Base-by-base conservation (phyloP, 2,888 invertebrate genomes). In the Ophion ventricosus region DNA sequence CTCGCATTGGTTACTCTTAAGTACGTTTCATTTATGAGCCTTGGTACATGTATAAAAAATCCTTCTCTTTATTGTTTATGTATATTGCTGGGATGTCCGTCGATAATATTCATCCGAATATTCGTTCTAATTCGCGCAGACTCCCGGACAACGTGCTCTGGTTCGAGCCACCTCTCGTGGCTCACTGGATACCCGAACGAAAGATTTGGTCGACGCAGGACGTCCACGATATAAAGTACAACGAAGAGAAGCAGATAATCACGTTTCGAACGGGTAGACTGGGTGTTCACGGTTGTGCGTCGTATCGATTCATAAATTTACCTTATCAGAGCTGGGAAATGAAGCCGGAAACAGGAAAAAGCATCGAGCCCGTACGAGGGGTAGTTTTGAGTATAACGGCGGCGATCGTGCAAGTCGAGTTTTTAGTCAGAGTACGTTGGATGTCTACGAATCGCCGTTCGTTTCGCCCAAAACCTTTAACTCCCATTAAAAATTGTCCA, bases 301-400 rank as follows among this genome's bases (percentile, higher is more conserved):
- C 96, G 0, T 95, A 96, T 82, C 95, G 96, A 74, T 97, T 97
- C 92, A 95, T 96, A 80, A 98, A 98, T 92, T 94, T 98, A 90
- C 98, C 98, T 0, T 98, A 96, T 91, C 98, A 98, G 92, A 96
- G 96, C 0, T 98, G 98, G 97, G 98, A 98, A 88, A 90, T 98
- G 8, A 96, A 95, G 87, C 97, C 97, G 0, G 94, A 94, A 93
- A 94, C 82, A 90, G 94, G 96, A 94, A 93, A 93, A 93, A 88
- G 74, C 23, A 87, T 87, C 35, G 81, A 86, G 91, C 92, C 80
- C 86, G 91, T 70, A 25, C 92, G 93, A 72, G 93, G 92, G 90
- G 93, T 86, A 87, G 89, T 94, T 3, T 93, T 95, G 63, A 94
- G 93, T 81, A 92, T 95, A 49, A 95, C 95, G 5, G 95, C 95